These are phyloP conservation scores for Alligator sinensis DNA, from an alignment of 2,113 vertebrate species.

Conservation along the genomic window DNA sequence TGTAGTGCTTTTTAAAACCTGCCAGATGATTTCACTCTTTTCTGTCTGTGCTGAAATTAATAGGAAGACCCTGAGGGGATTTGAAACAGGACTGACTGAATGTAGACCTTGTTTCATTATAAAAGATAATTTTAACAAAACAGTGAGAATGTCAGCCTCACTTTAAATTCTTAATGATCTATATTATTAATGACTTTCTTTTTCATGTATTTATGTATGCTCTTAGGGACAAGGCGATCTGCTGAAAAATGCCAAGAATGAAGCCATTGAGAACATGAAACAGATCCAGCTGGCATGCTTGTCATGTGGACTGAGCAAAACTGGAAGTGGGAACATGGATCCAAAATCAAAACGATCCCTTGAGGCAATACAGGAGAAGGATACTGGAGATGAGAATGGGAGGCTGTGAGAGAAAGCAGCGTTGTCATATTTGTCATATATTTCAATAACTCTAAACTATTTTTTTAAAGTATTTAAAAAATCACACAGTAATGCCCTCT, in stretches of 20 bases:
- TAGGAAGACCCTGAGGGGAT: not conserved
- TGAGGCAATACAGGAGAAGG: conserved; percentile 83
- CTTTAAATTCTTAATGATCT: rapidly evolving
- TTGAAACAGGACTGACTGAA: not conserved
- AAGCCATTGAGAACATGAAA: conserved; percentile 93
- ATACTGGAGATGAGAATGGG: conserved; percentile 77
- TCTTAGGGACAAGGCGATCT: conserved; percentile 94
- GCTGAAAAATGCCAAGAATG: conserved; percentile 91
- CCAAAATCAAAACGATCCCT: conserved; percentile 80
- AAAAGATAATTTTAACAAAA: not conserved
- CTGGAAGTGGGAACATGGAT: conserved; percentile 43
- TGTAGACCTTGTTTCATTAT: not conserved
- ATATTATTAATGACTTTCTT: conserved; percentile 28
- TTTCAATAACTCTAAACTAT: conserved; percentile 58
- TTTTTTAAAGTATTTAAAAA: conserved; percentile 68
- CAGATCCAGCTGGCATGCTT: conserved; percentile 94
- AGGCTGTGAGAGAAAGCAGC: conserved; percentile 67
- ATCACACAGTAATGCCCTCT: conserved; percentile 68
- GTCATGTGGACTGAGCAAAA: conserved; percentile 88
- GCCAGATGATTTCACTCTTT: not conserved
- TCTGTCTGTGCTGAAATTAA: rapidly evolving
- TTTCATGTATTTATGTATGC: conserved; percentile 22
- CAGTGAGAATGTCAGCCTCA: rapidly evolving
- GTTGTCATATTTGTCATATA: not conserved
- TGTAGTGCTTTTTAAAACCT: not conserved